Evolutionary conservation across 2,888 invertebrate species (phyloP), one percentile per base, ranked within the genome.

Genomic region (Acrobasis repandana): DNA sequence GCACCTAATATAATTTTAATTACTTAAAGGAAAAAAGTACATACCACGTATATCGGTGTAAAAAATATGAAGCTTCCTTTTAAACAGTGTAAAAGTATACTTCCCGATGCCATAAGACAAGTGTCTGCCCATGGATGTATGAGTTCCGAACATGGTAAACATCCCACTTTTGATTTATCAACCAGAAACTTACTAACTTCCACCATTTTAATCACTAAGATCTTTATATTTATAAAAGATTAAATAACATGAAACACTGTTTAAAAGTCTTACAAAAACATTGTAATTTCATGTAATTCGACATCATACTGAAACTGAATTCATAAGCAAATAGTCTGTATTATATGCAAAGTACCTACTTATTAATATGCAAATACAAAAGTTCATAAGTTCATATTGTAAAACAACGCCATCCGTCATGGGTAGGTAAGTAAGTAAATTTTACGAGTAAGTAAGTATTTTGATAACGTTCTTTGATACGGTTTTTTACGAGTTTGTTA

Each of bases 161-260:
- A 11, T 8, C 64, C 56, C 11, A 85, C 9, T 18, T 68, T 73
- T 18, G 75, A 72, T 14, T 61, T 60, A 15, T 85, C 70, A 8
- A 81, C 63, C 70, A 83, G 71, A 58, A 82, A 77, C 68, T 86
- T 90, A 70, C 90, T 90, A 3, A 90, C 57, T 83, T 89, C 90
- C 36, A 83, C 89, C 91, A 91, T 91, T 72, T 67, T 77, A 10
- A 67, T 43, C 11, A 43, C n/a, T 43, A 3, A 11, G 8, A 11
- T 10, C 36, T 1, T 36, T 10, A 28, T 58, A 54, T 28, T 38
- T 56, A 38, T 11, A 11, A 20, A 38, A 18, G 15, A 38, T 16
- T 34, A 33, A 9, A 11, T 38, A 38, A 38, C 38, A 38, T 1
- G n/a, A 9, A 34, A 52, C 15, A 34, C 33, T 52, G n/a, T 10